Percentiles rank a stretch among this genome's conserved stretches.
These are phyloP conservation scores for Nomada lathburiana DNA, from an alignment of 2,888 invertebrate genomes.

Conservation along the genomic window DNA sequence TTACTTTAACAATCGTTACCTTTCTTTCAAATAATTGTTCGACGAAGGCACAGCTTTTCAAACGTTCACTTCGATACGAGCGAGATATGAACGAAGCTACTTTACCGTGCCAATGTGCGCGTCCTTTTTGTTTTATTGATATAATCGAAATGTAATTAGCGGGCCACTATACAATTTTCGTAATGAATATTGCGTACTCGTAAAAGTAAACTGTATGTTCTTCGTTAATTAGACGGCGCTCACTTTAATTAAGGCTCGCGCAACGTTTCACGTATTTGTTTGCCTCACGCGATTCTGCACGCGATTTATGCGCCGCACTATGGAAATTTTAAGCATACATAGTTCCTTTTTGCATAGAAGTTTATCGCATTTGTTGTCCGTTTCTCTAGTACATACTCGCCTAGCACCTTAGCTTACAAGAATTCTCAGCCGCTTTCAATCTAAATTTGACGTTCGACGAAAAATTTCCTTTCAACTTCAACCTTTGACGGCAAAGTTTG, in stretches of 20 bases:
- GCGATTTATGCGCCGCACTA: constrained; percentile 28
- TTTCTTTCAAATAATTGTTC: constrained; percentile 13
- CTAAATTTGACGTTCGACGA: too few relatives aligned
- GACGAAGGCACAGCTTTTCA: not conserved
- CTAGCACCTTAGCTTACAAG: not conserved
- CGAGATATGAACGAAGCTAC: not conserved
- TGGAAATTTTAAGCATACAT: constrained; percentile 4
- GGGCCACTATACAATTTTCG: constrained; percentile 31
- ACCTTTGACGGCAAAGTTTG: not conserved
- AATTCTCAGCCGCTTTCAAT: not conserved
- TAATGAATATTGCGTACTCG: constrained; percentile 36
- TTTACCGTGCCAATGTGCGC: not conserved
- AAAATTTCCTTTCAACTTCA: not conserved
- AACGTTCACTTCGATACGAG: too few relatives aligned
- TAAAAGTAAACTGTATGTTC: constrained; percentile 51
- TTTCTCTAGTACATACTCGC: not conserved
- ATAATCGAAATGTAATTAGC: constrained; percentile 31
- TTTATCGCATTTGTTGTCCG: not conserved
- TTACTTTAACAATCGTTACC: constrained; percentile 3
- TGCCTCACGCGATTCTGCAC: constrained; percentile 55
- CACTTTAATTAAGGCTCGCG: constrained; percentile 65
- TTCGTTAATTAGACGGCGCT: constrained; percentile 62
- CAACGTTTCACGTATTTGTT: constrained; percentile 63
- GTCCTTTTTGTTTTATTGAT: constrained; percentile 13
- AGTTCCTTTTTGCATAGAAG: too few relatives aligned